These are phyloP conservation scores for Beroe forskalii DNA, from an alignment of 37 sponge, comb jelly and placozoan genomes.

Conservation along the genomic window DNA sequence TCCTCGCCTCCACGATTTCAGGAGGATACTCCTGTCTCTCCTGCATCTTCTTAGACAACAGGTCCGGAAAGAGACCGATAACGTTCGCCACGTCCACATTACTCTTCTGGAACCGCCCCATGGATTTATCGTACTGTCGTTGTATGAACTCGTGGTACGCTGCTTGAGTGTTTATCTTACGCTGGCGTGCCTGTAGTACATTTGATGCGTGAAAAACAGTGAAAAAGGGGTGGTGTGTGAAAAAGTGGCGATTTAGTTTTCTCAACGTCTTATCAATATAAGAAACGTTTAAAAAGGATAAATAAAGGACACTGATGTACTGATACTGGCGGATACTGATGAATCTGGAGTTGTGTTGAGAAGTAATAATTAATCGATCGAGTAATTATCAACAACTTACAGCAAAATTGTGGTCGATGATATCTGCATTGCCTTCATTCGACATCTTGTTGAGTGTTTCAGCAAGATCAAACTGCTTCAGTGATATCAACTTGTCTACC, in stretches of 20 bases:
- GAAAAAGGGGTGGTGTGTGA: too few relatives aligned
- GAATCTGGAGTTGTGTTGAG: too few relatives aligned
- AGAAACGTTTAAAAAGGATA: neutral
- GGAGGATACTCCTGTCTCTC: slow-evolving; percentile 17
- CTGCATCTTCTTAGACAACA: slow-evolving; percentile 34
- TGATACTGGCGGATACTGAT: too few relatives aligned
- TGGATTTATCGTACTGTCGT: slow-evolving; percentile 18
- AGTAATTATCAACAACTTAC: slow-evolving; percentile 2
- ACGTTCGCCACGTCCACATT: slow-evolving; percentile 50
- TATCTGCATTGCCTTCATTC: neutral
- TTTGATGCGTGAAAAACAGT: neutral
- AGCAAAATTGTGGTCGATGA: neutral
- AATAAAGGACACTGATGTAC: too few relatives aligned
- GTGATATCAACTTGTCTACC: slow-evolving; percentile 31
- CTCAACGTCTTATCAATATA: neutral
- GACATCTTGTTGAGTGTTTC: slow-evolving; percentile 62
- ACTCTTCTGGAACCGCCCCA: slow-evolving; percentile 30
- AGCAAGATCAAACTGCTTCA: slow-evolving; percentile 61
- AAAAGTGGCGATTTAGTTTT: neutral
- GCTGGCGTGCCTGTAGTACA: slow-evolving; percentile 25
- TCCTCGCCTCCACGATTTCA: slow-evolving; percentile 24
- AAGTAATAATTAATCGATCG: too few relatives aligned
- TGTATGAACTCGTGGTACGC: slow-evolving; percentile 39
- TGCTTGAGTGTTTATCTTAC: slow-evolving; percentile 33
- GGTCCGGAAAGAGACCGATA: slow-evolving; percentile 33